Evolutionary conservation across 2,888 invertebrate species (phyloP).

Genomic region (Parasteatoda lunata): DNA sequence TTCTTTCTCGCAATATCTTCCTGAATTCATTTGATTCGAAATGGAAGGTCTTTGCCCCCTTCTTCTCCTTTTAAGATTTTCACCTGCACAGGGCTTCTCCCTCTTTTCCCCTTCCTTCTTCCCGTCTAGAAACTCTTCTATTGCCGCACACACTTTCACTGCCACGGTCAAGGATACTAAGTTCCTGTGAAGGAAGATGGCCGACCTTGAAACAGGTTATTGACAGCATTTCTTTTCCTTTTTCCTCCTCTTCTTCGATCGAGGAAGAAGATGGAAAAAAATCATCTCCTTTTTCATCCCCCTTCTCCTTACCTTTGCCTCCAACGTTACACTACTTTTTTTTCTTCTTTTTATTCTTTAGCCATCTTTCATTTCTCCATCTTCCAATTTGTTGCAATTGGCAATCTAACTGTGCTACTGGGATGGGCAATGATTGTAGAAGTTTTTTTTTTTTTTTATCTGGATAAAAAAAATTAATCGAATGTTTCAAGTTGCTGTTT

Average conservation of each 20-base stretch:
- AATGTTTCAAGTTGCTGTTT: too few species aligned
- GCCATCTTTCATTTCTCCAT: not conserved
- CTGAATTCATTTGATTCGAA: too few species aligned
- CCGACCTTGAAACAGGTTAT: constrained; percentile 64
- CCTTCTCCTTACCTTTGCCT: not conserved
- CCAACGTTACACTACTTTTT: not conserved
- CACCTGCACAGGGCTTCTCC: constrained; percentile 35
- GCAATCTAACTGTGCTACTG: too few species aligned
- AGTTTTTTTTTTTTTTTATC: too few species aligned
- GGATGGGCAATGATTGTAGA: too few species aligned
- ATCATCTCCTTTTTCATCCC: constrained; percentile 2
- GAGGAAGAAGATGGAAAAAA: constrained; percentile 1
- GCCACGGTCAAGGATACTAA: constrained; percentile 63
- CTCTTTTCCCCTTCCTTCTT: constrained; percentile 22
- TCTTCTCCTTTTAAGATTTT: constrained; percentile 14
- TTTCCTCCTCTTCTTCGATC: constrained; percentile 24
- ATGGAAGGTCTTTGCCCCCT: constrained; percentile 14
- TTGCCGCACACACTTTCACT: constrained; percentile 57
- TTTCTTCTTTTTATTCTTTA: not conserved
- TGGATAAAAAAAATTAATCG: too few species aligned
- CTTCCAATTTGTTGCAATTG: not conserved
- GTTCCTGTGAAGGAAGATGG: constrained; percentile 31
- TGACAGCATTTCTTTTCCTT: constrained; percentile 54
- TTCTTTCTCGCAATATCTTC: too few species aligned
- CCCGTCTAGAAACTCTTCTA: constrained; percentile 43